A percentile compares a stretch with the other conserved stretches of the same genome.
Conservation (phyloP, 2,797 vertebrate species). For the Erpetoichthys calabaricus region DNA sequence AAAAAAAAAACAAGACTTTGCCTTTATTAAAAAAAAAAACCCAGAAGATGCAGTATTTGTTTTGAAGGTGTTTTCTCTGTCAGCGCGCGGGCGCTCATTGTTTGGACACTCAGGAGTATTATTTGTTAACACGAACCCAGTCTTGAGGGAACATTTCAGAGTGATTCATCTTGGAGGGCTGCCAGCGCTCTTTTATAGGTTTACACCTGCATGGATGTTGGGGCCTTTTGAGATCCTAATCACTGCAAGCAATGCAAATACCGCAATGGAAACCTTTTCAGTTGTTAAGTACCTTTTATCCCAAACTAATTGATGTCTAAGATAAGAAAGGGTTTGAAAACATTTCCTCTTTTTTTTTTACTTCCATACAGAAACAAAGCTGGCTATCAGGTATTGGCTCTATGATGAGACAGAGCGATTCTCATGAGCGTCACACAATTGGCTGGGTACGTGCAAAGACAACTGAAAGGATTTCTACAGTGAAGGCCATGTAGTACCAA, state of each 20-base stretch:
- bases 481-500: too few species aligned
- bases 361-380: too few species aligned
- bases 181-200: conserved; percentile 28
- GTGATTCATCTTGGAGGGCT: conserved; percentile 39
- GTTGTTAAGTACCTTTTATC: conserved; percentile 19
- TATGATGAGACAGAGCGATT: too few species aligned
- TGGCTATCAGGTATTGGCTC: too few species aligned
- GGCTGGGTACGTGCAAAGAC: too few species aligned
- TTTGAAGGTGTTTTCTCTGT: conserved; percentile 64
- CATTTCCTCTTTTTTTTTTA: not conserved
- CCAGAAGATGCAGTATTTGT: conserved; percentile 37
- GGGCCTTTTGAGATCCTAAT: conserved; percentile 26
- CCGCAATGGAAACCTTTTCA: conserved; percentile 17
- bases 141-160: conserved; percentile 38
- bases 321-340: conserved; percentile 7
- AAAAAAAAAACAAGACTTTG: conserved; percentile 36
- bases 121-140: conserved; percentile 55
- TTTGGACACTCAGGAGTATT: conserved; percentile 46
- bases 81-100: conserved; percentile 47
- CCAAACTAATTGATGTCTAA: conserved; percentile 17
- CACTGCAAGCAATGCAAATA: conserved; percentile 23
- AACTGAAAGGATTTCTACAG: too few species aligned
- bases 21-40: conserved; percentile 37
- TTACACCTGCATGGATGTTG: conserved; percentile 42
- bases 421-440: too few species aligned